These are phyloP conservation scores for Patagioenas fasciata DNA, from an alignment of 2,113 vertebrate species.

Conservation along the genomic window DNA sequence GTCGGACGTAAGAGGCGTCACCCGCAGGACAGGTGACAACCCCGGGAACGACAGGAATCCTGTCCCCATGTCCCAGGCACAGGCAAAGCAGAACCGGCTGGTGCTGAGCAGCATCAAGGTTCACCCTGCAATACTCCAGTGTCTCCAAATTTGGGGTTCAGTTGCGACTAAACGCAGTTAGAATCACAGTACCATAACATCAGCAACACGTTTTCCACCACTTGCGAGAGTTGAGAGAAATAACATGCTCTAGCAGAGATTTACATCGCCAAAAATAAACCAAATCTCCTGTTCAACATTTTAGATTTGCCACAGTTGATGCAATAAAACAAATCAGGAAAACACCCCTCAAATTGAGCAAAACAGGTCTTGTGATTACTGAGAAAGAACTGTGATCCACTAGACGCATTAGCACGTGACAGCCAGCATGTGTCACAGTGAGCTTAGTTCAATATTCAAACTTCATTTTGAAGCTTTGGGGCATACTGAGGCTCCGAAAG, in stretches of 20 bases:
- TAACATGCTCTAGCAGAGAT: neutral
- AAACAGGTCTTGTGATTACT: neutral
- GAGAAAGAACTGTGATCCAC: neutral
- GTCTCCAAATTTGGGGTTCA: neutral
- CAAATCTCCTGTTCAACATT: neutral
- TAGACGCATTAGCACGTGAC: neutral
- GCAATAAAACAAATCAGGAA: neutral
- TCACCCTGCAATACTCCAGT: neutral
- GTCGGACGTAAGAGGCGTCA: neutral
- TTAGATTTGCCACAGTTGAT: neutral
- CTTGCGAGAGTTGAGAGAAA: neutral
- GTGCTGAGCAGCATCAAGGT: neutral
- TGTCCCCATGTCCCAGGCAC: neutral
- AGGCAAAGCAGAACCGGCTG: neutral
- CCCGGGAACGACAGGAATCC: neutral
- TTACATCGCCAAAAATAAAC: neutral
- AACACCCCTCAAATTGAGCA: neutral
- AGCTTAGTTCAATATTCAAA: neutral
- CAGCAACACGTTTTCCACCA: accelerated
- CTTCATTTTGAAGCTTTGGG: neutral
- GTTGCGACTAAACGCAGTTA: neutral
- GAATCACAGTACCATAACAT: neutral
- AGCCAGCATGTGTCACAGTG: neutral
- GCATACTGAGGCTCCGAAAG: neutral
- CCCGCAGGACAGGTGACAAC: neutral